These are phyloP conservation scores for Heterodera schachtii DNA, from an alignment of 1,140 invertebrate genomes.

Conservation along the genomic window DNA sequence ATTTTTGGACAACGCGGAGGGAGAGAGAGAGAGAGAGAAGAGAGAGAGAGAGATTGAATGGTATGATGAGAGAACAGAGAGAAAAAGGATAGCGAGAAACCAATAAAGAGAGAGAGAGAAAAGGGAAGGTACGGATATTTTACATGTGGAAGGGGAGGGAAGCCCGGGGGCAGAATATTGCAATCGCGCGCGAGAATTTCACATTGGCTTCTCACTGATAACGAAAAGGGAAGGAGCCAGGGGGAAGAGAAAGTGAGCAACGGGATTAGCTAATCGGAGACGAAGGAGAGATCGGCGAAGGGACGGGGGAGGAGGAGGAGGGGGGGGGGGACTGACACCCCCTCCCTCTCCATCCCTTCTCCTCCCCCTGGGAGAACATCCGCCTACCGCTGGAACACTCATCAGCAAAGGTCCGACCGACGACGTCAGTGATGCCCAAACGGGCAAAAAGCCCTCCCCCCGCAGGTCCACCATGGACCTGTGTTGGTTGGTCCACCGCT, in stretches of 20 bases:
- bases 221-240: neutral
- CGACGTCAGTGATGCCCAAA: neutral
- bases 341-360: too few relatives aligned
- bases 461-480: neutral
- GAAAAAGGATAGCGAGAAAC: neutral
- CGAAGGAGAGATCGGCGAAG: neutral
- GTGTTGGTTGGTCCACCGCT: neutral
- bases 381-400: neutral
- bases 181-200: conserved; percentile 18
- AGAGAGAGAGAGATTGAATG: neutral
- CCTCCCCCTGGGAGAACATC: neutral
- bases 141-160: neutral
- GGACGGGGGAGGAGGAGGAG: neutral
- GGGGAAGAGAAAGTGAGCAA: neutral
- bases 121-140: neutral
- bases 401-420: neutral
- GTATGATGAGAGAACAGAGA: too few relatives aligned
- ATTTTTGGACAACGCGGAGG: neutral
- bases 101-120: too few relatives aligned
- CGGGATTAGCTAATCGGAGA: conserved; percentile 19
- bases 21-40: neutral
- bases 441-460: neutral
- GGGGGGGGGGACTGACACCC: neutral
- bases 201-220: conserved; percentile 8
- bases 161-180: conserved; percentile 3